These are phyloP conservation scores for Meandrina meandrites DNA, from an alignment of 92 coral and sea anemone genomes.

Conservation along the genomic window DNA sequence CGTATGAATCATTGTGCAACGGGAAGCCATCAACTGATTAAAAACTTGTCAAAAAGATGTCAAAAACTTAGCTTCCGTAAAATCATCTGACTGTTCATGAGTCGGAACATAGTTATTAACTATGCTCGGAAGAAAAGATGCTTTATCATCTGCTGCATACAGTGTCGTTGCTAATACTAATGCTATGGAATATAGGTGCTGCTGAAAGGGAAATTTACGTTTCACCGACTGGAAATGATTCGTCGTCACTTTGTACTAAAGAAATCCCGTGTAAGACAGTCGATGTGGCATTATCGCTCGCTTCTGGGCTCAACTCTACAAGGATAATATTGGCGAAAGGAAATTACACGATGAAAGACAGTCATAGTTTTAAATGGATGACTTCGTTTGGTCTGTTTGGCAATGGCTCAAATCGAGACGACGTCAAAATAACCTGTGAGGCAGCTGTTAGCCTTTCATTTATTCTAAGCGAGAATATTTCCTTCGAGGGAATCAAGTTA, in stretches of 20 bases:
- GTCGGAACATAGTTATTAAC: too few relatives aligned
- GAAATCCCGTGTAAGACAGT: conserved; percentile 64
- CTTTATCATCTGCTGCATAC: not conserved
- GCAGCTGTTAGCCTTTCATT: conserved; percentile 77
- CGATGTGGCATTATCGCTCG: conserved; percentile 64
- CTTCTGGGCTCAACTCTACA: conserved; percentile 53
- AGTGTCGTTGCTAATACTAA: not conserved
- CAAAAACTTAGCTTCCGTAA: too few relatives aligned
- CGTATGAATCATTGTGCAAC: too few relatives aligned
- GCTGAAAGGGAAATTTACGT: conserved; percentile 8
- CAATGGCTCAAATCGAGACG: conserved; percentile 33
- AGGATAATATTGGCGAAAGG: conserved; percentile 57
- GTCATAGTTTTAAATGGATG: conserved; percentile 57
- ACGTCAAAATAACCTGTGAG: conserved; percentile 51
- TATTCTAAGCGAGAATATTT: conserved; percentile 61
- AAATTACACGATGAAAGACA: conserved; percentile 58
- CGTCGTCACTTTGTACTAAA: conserved; percentile 43
- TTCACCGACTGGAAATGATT: conserved; percentile 54
- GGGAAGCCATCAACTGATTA: too few relatives aligned
- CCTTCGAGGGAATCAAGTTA: conserved; percentile 64
- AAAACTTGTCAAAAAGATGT: too few relatives aligned
- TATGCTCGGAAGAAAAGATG: not conserved
- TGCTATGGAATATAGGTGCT: not conserved
- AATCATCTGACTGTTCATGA: too few relatives aligned
- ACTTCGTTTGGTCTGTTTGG: conserved; percentile 68